These are phyloP conservation scores for Galemys pyrenaicus DNA, from an alignment of 2,113 vertebrate species.

Conservation along the genomic window DNA sequence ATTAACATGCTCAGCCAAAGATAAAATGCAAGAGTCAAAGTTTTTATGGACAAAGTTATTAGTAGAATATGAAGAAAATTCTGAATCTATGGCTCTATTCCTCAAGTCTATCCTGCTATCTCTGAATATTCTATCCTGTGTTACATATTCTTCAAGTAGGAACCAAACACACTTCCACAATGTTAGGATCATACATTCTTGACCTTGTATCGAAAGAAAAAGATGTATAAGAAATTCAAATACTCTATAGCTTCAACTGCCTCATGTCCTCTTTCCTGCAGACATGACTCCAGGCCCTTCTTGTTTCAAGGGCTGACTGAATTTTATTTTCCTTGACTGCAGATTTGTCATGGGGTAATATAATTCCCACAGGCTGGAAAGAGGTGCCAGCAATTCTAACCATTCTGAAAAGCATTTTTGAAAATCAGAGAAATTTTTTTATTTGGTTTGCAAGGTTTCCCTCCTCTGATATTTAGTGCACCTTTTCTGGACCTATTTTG, in stretches of 20 bases:
- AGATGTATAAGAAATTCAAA: constrained; percentile 19
- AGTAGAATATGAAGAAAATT: not conserved
- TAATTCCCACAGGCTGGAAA: not conserved
- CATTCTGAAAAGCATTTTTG: constrained; percentile 30
- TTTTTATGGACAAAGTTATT: not conserved
- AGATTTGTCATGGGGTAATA: not conserved
- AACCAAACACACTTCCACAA: not conserved
- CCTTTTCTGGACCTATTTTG: not conserved
- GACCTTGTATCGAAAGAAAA: constrained; percentile 42
- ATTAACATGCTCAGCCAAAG: not conserved
- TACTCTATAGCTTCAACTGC: not conserved
- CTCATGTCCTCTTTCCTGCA: constrained; percentile 6
- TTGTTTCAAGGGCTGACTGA: not conserved
- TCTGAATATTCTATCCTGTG: not conserved
- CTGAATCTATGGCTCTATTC: not conserved
- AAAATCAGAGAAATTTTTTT: constrained; percentile 32
- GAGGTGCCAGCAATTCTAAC: not conserved
- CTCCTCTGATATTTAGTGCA: not conserved
- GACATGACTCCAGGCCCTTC: not conserved
- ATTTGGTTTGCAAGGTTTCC: not conserved
- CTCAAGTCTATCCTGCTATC: not conserved
- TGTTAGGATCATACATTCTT: constrained; percentile 10
- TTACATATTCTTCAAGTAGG: not conserved
- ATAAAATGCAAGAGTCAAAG: constrained; percentile 7
- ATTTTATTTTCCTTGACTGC: constrained; percentile 4